Evolutionary conservation across 64 coral and sea anemone genomes (phyloP).

Genomic region (Catalaphyllia jardinei): DNA sequence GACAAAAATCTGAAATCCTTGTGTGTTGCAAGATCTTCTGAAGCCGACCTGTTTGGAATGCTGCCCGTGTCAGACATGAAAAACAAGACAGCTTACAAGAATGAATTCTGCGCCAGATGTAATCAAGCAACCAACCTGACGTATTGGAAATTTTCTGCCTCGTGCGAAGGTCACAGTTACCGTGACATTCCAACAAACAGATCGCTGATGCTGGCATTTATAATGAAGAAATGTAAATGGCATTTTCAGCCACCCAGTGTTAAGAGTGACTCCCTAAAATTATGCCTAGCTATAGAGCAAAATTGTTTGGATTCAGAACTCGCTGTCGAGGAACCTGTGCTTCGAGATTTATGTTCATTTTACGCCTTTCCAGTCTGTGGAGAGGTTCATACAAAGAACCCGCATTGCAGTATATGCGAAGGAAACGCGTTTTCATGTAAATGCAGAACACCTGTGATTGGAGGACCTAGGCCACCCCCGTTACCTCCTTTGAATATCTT

Average conservation of each 20-base stretch:
- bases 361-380: constrained; percentile 8
- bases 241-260: neutral
- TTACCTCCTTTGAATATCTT: neutral
- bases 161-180: neutral
- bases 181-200: neutral
- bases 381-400: neutral
- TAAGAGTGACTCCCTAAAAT: neutral
- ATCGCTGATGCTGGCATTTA: neutral
- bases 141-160: constrained; percentile 31
- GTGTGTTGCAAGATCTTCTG: neutral
- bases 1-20: neutral
- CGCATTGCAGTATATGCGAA: neutral
- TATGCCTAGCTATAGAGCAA: neutral
- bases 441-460: too few species aligned
- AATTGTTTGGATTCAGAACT: neutral
- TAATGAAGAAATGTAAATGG: neutral
- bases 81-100: constrained; percentile 7
- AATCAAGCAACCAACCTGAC: neutral
- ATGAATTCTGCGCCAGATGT: constrained; percentile 36
- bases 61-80: constrained; percentile 24
- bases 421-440: neutral
- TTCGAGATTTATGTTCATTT: neutral
- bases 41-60: neutral
- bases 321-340: neutral
- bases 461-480: too few species aligned